phyloP scores from a whole-genome alignment of 2,888 invertebrate genomes.

The Ceratothoa steindachneri region DNA sequence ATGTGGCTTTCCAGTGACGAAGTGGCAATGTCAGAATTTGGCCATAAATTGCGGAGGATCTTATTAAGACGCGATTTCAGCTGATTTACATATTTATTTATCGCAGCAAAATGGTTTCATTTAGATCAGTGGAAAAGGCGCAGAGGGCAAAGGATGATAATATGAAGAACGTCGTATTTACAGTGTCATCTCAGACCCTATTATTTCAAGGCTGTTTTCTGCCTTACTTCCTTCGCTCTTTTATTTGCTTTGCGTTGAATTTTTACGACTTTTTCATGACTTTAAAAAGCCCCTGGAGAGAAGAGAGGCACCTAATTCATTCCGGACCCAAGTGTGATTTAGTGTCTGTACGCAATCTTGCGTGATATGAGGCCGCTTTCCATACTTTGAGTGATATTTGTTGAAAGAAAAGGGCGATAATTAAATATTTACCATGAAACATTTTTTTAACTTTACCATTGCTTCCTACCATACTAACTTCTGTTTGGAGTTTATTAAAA shows the following conservation, averaged over 20 bases:
- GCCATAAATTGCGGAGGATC: constrained; percentile 44
- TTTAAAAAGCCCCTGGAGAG: background rate
- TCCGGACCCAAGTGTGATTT: too few relatives aligned
- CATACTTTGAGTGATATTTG: too few relatives aligned
- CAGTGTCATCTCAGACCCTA: constrained; percentile 5
- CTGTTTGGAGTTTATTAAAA: too few relatives aligned
- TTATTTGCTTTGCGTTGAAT: background rate
- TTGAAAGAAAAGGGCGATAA: too few relatives aligned
- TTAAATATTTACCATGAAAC: too few relatives aligned
- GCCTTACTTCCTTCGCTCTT: background rate
- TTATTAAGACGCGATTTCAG: constrained; percentile 44
- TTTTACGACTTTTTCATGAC: background rate
- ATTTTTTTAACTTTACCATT: too few relatives aligned
- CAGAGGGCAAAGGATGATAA: constrained; percentile 8
- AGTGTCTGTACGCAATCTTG: too few relatives aligned
- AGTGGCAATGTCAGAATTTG: constrained; percentile 40
- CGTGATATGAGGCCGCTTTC: too few relatives aligned
- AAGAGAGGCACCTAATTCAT: too few relatives aligned
- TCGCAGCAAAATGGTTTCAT: constrained; percentile 38
- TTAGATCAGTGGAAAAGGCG: constrained; percentile 25
- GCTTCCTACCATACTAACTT: too few relatives aligned
- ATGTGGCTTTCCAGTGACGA: constrained; percentile 29
- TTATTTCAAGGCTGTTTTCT: background rate
- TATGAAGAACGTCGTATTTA: constrained; percentile 12
- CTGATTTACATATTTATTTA: constrained; percentile 44